Evolutionary conservation across 2,797 vertebrate species (phyloP).

Genomic region (Clarias fuscus): DNA sequence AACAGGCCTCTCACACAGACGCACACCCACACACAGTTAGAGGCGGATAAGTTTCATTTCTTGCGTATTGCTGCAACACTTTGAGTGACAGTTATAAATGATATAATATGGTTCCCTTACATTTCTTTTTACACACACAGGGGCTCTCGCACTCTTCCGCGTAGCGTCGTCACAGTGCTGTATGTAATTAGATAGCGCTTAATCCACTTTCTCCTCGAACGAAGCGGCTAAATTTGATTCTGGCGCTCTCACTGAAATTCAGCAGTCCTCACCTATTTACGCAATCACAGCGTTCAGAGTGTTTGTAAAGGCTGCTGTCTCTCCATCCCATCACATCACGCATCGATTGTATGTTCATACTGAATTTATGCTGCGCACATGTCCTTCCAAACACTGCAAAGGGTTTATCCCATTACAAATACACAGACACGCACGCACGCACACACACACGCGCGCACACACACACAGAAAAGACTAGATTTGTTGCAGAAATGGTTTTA

Average conservation of each 20-base stretch:
- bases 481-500: background rate
- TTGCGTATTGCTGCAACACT: background rate
- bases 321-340: background rate
- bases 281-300: conserved; percentile 62
- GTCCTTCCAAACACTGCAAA: conserved; percentile 43
- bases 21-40: background rate
- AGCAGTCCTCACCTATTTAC: conserved; percentile 58
- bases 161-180: conserved; percentile 70
- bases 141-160: background rate
- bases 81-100: conserved; percentile 14
- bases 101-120: background rate
- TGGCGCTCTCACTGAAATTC: conserved; percentile 69
- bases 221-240: conserved; percentile 74
- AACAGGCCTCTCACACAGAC: background rate
- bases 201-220: conserved; percentile 72
- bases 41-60: background rate
- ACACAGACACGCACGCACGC: conserved; percentile 3
- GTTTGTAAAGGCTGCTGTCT: conserved; percentile 20
- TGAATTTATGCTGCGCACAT: conserved; percentile 52
- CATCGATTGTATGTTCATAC: conserved; percentile 31
- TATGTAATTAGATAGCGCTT: conserved; percentile 75
- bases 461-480: conserved; percentile 6
- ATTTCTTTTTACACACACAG: conserved; percentile 9
- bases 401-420: background rate
- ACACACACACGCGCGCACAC: background rate